phyloP scores from a whole-genome alignment of 2,113 vertebrate genomes.

The Carassius auratus region DNA sequence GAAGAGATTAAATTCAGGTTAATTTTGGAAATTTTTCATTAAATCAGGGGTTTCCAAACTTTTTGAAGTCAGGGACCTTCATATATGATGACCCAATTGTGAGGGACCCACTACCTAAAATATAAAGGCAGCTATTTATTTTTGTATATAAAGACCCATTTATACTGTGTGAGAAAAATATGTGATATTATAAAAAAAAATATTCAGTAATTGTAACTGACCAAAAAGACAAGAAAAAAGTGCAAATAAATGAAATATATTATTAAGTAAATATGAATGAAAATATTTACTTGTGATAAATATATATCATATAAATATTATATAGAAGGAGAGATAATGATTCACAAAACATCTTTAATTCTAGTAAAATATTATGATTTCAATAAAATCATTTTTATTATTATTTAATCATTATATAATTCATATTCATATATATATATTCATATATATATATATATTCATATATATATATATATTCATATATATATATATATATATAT shows the following conservation, averaged over 20 bases:
- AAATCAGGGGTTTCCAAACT: not conserved
- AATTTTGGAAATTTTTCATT: not conserved
- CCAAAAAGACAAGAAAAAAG: too few relatives aligned
- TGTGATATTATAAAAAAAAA: not conserved
- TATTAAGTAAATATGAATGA: too few relatives aligned
- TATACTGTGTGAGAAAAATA: not conserved
- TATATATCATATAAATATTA: not conserved
- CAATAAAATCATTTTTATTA: too few relatives aligned
- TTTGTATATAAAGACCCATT: not conserved
- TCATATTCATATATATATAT: too few relatives aligned
- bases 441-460: too few relatives aligned
- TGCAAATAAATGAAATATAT: too few relatives aligned
- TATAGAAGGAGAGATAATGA: not conserved
- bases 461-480: too few relatives aligned
- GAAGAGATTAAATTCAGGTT: not conserved
- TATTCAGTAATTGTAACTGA: not conserved
- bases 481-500: too few relatives aligned
- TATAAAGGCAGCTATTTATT: not conserved
- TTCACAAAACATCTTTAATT: too few relatives aligned
- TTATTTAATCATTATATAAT: too few relatives aligned
- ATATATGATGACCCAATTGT: not conserved
- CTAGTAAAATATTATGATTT: too few relatives aligned
- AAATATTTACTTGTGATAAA: not conserved
- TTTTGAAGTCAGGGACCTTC: not conserved
- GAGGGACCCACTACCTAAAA: not conserved